phyloP scores from a whole-genome alignment of 2,888 invertebrate genomes.

The Quadriops clusia region DNA sequence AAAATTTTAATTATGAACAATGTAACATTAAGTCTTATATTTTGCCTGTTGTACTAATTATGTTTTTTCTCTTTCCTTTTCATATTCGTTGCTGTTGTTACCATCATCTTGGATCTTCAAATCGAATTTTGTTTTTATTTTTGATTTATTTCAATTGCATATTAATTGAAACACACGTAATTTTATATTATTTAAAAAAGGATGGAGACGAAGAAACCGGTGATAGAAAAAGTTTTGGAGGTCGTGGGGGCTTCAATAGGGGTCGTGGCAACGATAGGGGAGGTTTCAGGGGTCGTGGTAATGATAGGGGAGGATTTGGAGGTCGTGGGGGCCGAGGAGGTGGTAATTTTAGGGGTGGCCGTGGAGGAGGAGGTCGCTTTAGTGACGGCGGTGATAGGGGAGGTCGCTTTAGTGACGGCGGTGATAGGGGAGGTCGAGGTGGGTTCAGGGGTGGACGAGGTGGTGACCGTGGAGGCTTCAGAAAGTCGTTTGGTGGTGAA shows the following conservation, averaged over 20 bases:
- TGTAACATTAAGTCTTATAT: conserved; percentile 3
- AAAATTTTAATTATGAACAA: not conserved
- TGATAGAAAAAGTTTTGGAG: conserved; percentile 22
- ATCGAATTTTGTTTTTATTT: too few species aligned
- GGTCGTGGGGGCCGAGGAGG: conserved; percentile 19
- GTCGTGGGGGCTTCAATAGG: conserved; percentile 18
- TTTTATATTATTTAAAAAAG: conserved; percentile 8
- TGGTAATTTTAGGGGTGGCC: conserved; percentile 29
- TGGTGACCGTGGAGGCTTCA: conserved; percentile 26
- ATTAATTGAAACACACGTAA: too few species aligned
- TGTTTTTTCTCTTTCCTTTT: conserved; percentile 25
- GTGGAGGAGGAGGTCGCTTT: conserved; percentile 25
- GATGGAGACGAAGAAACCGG: conserved; percentile 16
- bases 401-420: conserved; percentile 15
- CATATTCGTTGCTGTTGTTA: conserved; percentile 14
- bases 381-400: conserved; percentile 20
- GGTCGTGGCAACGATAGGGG: conserved; percentile 20
- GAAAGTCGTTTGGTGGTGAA: conserved; percentile 24
- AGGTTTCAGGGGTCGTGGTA: conserved; percentile 29
- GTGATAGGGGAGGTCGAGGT: conserved; percentile 21
- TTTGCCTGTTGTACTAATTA: conserved; percentile 32
- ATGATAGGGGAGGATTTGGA: conserved; percentile 28
- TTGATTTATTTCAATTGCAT: too few species aligned
- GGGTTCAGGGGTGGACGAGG: conserved; percentile 19
- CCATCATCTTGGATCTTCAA: too few species aligned